Evolutionary conservation across 2,797 vertebrate genomes (phyloP), one percentile per base, ranked within the genome.

Genomic region (Bradypus variegatus): DNA sequence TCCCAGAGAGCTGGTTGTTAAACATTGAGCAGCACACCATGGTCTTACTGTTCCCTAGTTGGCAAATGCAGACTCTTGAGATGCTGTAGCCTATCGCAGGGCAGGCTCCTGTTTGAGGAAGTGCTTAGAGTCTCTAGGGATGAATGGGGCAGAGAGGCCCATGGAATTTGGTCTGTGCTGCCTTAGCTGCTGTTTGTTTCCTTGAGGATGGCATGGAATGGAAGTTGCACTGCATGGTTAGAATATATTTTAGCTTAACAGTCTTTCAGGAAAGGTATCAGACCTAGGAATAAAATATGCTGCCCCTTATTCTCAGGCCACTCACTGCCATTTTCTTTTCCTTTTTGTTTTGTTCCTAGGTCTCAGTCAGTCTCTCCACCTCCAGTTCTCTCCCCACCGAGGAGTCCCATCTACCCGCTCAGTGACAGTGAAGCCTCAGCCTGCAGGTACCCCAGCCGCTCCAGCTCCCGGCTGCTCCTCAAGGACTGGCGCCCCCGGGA

Each of bases 281-380:
- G 65, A 76, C 31, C 6, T 31, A 31, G 67, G 50, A 88, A 53
- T 88, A n/a, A 84, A 90, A n/a, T 25, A 9, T 1, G 2, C 1
- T 67, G 27, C 29, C 67, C 78, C 50, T 88, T 81, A 11, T 80
- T 70, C 21, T 73, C 75, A 73, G 82, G n/a, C 65, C 60, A 41
- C 38, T 86, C 85, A 94, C 55, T 64, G 19, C 23, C 8, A 23
- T 94, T 87, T 91, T 72, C 75, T 92, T 67, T 53, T 86, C 72
- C 86, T 64, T 23, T 91, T 96, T 65, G 94, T 95, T 97, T 94
- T 95, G 58, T 75, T 96, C 97, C 90, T 96, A 99, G 99, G 98
- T 99, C 98, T 97, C 98, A 98, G 93, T 98, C 99, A 79, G 97
- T 98, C 79, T 99, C 98, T 86, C 98, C 98, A 19, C 98, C 98